phyloP scores from a whole-genome alignment of 2,888 invertebrate species.

The Apeira syringaria region DNA sequence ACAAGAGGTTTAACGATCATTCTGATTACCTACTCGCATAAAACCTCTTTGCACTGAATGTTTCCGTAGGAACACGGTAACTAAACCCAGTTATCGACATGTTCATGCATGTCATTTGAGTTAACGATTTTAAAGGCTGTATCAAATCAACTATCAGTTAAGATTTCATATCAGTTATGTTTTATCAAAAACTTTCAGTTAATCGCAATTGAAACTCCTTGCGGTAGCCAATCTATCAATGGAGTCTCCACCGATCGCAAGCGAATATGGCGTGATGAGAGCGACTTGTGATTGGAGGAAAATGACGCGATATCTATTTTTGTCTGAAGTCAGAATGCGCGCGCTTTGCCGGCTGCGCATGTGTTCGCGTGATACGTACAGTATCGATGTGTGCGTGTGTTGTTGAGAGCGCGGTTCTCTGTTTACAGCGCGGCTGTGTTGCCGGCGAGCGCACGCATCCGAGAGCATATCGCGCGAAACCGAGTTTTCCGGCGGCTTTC shows the following conservation, averaged over 20 bases:
- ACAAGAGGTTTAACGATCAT: slow-evolving; percentile 30
- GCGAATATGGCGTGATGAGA: slow-evolving; percentile 58
- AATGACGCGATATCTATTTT: slow-evolving; percentile 76
- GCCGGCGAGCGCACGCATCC: slow-evolving; percentile 87
- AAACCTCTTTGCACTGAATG: slow-evolving; percentile 41
- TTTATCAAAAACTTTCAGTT: slow-evolving; percentile 79
- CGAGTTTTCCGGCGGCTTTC: slow-evolving; percentile 71
- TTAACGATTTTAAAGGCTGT: slow-evolving; percentile 29
- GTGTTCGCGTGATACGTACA: slow-evolving; percentile 52
- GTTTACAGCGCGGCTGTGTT: slow-evolving; percentile 82
- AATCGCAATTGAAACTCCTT: slow-evolving; percentile 75
- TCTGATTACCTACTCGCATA: slow-evolving; percentile 48
- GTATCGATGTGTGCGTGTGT: slow-evolving; percentile 68
- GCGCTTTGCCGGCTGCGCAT: slow-evolving; percentile 48
- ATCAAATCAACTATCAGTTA: slow-evolving; percentile 53
- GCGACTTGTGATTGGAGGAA: slow-evolving; percentile 55
- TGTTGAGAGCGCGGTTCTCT: slow-evolving; percentile 71
- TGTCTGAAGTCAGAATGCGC: slow-evolving; percentile 64
- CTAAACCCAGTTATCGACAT: slow-evolving; percentile 16
- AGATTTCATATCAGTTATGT: slow-evolving; percentile 71
- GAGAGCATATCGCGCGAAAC: slow-evolving; percentile 60
- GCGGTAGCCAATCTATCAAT: slow-evolving; percentile 72
- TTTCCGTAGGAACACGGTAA: slow-evolving; percentile 35
- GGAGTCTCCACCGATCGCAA: slow-evolving; percentile 63
- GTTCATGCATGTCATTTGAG: slow-evolving; percentile 10